These are phyloP conservation scores for Dusona sp. DNA, from an alignment of 2,888 invertebrate species.

Conservation along the genomic window DNA sequence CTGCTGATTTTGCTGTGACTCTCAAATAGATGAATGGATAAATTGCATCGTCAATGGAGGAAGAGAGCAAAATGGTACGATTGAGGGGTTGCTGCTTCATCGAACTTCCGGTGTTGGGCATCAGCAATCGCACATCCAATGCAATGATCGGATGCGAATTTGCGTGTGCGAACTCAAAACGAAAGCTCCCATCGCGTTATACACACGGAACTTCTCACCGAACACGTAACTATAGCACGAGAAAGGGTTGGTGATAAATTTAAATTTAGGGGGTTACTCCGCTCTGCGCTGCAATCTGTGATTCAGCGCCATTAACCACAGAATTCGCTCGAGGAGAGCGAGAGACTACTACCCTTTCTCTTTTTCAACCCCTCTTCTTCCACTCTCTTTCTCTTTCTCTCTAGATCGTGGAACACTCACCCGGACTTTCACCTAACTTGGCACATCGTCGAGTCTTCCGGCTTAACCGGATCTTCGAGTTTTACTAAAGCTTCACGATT, in stretches of 20 bases:
- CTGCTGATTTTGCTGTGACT: constrained; percentile 48
- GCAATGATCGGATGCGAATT: constrained; percentile 71
- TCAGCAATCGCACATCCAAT: constrained; percentile 43
- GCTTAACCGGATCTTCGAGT: constrained; percentile 53
- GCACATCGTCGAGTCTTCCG: constrained; percentile 74
- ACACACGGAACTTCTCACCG: constrained; percentile 37
- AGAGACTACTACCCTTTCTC: constrained; percentile 34
- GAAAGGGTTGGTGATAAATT: constrained; percentile 83
- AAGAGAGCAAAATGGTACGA: constrained; percentile 33
- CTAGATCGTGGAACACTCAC: constrained; percentile 27
- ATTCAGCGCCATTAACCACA: constrained; percentile 85
- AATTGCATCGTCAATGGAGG: neutral
- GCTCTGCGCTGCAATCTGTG: constrained; percentile 82
- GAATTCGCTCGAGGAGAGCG: constrained; percentile 80
- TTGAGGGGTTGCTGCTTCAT: constrained; percentile 45
- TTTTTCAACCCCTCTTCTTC: constrained; percentile 33
- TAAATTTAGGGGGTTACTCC: constrained; percentile 76
- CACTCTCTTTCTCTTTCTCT: constrained; percentile 33
- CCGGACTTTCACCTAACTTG: constrained; percentile 78
- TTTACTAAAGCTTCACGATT: constrained; percentile 52
- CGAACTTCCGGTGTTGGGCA: constrained; percentile 60
- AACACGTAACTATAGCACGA: constrained; percentile 53
- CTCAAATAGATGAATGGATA: constrained; percentile 33
- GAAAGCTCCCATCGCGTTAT: constrained; percentile 40
- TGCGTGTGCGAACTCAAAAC: constrained; percentile 50